Evolutionary conservation across 2,113 vertebrate species (phyloP).

Genomic region (Aphyosemion australe): DNA sequence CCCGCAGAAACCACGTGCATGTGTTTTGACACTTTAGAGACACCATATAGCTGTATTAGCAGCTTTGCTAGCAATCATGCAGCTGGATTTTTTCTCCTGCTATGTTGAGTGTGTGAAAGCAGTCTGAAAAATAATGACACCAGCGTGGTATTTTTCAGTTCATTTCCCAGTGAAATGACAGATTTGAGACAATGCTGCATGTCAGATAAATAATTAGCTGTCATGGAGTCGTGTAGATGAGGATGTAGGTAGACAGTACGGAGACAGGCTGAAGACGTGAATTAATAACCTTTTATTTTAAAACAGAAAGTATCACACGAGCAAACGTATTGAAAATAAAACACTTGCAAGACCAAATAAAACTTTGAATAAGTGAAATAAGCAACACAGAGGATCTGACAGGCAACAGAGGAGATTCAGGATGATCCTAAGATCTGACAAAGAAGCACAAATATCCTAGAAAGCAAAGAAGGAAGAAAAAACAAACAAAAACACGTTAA

Average conservation of each 20-base stretch:
- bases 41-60: no score
- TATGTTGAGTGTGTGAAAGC: neutral
- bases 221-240: neutral
- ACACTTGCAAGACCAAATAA: neutral
- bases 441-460: neutral
- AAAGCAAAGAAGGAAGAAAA: neutral
- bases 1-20: no score
- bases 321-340: neutral
- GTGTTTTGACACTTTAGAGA: no score
- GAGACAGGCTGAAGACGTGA: neutral
- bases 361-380: neutral
- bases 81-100: no score
- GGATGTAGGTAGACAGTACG: neutral
- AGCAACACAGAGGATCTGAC: neutral
- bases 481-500: neutral
- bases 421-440: neutral
- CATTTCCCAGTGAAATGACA: neutral
- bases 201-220: slow-evolving; percentile 3
- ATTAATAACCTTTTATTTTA: neutral
- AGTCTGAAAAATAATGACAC: neutral
- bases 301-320: neutral
- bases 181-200: neutral
- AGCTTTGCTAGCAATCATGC: no score
- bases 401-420: neutral
- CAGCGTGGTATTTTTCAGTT: neutral